Base-by-base conservation (phyloP, 2,888 invertebrate genomes). In the Hipparchia sbordonii region DNA sequence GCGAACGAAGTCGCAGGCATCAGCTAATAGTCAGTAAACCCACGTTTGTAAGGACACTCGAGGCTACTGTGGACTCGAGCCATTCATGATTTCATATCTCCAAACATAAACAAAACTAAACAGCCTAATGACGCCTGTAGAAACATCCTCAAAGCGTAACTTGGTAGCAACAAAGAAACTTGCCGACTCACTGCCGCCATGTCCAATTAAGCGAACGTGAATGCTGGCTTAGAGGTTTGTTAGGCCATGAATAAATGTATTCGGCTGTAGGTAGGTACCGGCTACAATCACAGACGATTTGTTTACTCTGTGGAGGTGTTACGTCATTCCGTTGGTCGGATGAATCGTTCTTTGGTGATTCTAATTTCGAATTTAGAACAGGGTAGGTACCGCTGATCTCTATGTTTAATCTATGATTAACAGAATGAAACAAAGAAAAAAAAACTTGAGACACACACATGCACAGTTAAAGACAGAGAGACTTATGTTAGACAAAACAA, bases 131-230 rank as follows among this genome's bases (percentile, higher is more conserved):
- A 65, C 46, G 33, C 68, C 52, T 57, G 70, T 46, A 72, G 54
- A 61, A 67, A 60, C 67, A 54, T 52, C 57, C 39, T 2, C 65
- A 8, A n/a, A 72, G 77, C 77, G 78, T 77, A 78, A 75, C 74
- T 65, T 74, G 72, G 78, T 77, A 70, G 77, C 73, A 71, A 78
- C 77, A 78, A 78, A 76, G 63, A 73, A 76, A 63, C 75, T 13
- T 52, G 75, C 78, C 76, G 75, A 77, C 75, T 80, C 80, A 78
- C 70, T 68, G 57, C 52, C 39, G 71, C 65, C 69, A 61, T 73
- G 72, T 78, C 79, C 80, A 80, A 80, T 80, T 80, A 80, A 68
- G 74, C 70, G 67, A 71, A 77, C 77, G 75, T 79, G 79, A 74
- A 77, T 74, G 72, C 61, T 39, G 39, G 39, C 39, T 39, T 39